Percentiles rank a stretch among this genome's conserved stretches.
Evolutionary conservation across 2,888 invertebrate species (phyloP).

Genomic region (Limnephilus auricula): DNA sequence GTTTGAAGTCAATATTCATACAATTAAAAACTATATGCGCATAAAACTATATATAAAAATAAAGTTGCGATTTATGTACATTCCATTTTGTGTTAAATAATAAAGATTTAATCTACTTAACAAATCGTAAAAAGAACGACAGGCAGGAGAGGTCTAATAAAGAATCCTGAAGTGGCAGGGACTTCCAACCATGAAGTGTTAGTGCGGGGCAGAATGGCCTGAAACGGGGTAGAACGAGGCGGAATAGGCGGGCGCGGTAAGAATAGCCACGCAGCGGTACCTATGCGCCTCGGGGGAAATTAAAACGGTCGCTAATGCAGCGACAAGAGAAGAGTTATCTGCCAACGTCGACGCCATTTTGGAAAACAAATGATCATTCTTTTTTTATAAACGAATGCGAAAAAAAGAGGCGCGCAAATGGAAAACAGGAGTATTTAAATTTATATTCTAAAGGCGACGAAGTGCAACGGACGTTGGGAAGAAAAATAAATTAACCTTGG

Average conservation of each 20-base stretch:
- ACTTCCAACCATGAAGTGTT: not conserved
- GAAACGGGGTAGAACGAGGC: not conserved
- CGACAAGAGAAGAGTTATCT: conserved; percentile 40
- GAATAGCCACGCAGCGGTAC: not conserved
- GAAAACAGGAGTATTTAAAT: not conserved
- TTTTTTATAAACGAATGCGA: not conserved
- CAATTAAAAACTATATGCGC: too few relatives aligned
- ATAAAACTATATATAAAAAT: too few relatives aligned
- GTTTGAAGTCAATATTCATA: too few relatives aligned
- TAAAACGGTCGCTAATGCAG: conserved; percentile 59
- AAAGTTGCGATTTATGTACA: too few relatives aligned
- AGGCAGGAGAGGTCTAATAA: not conserved
- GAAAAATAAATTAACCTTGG: not conserved
- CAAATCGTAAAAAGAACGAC: not conserved
- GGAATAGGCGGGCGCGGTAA: not conserved
- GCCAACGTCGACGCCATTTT: conserved; percentile 38
- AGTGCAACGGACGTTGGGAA: not conserved
- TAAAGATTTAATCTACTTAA: not conserved
- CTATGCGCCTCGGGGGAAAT: conserved; percentile 59
- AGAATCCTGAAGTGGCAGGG: not conserved
- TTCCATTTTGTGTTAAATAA: not conserved
- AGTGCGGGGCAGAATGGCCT: not conserved
- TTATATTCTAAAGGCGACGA: not conserved
- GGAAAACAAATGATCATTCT: conserved; percentile 17
- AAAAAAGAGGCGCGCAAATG: not conserved